phyloP scores from a whole-genome alignment of 2,113 vertebrate species.

The Sphaerodactylus townsendi region DNA sequence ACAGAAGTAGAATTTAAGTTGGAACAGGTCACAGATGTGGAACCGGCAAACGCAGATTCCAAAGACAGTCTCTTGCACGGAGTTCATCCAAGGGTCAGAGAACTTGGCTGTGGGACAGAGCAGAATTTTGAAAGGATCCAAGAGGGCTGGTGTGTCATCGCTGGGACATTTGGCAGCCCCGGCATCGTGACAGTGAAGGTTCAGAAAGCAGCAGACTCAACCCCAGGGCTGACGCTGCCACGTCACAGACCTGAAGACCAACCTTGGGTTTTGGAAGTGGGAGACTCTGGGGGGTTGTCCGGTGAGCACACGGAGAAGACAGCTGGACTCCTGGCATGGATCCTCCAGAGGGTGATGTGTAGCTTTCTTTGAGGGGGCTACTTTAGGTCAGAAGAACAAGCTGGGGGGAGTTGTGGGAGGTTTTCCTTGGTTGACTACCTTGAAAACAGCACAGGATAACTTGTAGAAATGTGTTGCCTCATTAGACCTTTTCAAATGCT shows the following conservation, averaged over 20 bases:
- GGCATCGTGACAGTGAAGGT: background rate
- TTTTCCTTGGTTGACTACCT: background rate
- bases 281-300: background rate
- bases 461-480: too few species aligned
- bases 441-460: background rate
- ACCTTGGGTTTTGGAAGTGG: background rate
- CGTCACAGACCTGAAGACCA: background rate
- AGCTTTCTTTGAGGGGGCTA: too few species aligned
- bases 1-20: slow-evolving; percentile 44
- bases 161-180: slow-evolving; percentile 22
- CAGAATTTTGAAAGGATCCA: slow-evolving; percentile 5
- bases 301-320: too few species aligned
- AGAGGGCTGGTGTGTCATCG: slow-evolving; percentile 32
- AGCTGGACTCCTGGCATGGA: too few species aligned
- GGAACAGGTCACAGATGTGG: slow-evolving; percentile 14
- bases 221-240: accelerated
- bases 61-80: slow-evolving; percentile 18
- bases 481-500: too few species aligned
- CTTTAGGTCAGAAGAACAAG: too few species aligned
- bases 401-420: background rate
- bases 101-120: slow-evolving; percentile 40
- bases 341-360: too few species aligned
- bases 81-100: slow-evolving; percentile 62
- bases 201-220: background rate
- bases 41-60: slow-evolving; percentile 10